Evolutionary conservation across 2,113 vertebrate genomes (phyloP).

Genomic region (Scomber colias): DNA sequence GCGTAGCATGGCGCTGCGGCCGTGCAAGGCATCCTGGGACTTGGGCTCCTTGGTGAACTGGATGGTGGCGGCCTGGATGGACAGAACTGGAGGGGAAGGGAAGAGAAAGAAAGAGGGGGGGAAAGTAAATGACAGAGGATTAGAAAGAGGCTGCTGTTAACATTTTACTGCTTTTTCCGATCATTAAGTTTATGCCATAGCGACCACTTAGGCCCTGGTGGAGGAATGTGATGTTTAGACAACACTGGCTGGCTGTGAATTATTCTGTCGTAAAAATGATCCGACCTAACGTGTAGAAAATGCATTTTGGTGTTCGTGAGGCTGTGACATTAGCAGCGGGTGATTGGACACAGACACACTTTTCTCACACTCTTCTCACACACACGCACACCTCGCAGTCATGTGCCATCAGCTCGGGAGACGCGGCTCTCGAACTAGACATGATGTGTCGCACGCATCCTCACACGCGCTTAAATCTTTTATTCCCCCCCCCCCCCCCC

Average conservation of each 20-base stretch:
- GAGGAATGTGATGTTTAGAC: slow-evolving; percentile 74
- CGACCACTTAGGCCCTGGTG: slow-evolving; percentile 51
- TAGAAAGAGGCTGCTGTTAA: slow-evolving; percentile 62
- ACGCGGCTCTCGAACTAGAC: slow-evolving; percentile 23
- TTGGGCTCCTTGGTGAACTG: slow-evolving; percentile 95
- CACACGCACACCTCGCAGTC: slow-evolving; percentile 15
- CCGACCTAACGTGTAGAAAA: slow-evolving; percentile 27
- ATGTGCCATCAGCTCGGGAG: slow-evolving; percentile 33
- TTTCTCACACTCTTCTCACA: not conserved
- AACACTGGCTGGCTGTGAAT: slow-evolving; percentile 61
- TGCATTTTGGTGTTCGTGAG: slow-evolving; percentile 15
- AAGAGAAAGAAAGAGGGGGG: not conserved
- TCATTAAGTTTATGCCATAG: slow-evolving; percentile 64
- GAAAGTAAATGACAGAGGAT: slow-evolving; percentile 57
- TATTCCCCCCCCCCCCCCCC: slow-evolving; percentile 22
- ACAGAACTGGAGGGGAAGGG: slow-evolving; percentile 70
- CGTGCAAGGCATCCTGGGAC: slow-evolving; percentile 96
- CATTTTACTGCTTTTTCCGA: slow-evolving; percentile 77
- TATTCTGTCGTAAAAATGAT: slow-evolving; percentile 67
- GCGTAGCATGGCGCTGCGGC: slow-evolving; percentile 95
- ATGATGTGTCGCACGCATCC: slow-evolving; percentile 31
- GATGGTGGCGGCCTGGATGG: slow-evolving; percentile 78
- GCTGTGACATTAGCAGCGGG: not conserved
- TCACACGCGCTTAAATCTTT: slow-evolving; percentile 54
- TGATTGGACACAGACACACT: slow-evolving; percentile 13